Evolutionary conservation across 2,113 vertebrate species (phyloP).

Genomic region (Syrrhaptes paradoxus): DNA sequence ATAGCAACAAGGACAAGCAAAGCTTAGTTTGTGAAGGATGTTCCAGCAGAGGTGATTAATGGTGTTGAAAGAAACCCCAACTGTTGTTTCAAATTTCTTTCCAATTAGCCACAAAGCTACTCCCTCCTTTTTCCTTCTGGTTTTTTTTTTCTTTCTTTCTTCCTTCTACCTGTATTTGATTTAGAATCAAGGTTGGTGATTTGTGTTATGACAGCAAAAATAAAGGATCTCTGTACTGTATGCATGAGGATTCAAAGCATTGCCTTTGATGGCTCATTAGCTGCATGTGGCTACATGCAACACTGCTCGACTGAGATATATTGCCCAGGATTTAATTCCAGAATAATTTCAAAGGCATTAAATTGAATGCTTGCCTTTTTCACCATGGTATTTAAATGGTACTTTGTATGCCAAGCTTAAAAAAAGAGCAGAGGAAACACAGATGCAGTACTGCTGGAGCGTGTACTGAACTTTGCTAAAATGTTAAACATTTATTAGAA

Average conservation of each 20-base stretch:
- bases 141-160: background rate
- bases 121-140: background rate
- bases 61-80: conserved; percentile 21
- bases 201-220: conserved; percentile 39
- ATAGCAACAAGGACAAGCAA: background rate
- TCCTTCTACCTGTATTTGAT: conserved; percentile 28
- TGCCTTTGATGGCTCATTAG: conserved; percentile 33
- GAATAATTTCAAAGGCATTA: conserved; percentile 64
- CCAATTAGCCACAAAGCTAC: conserved; percentile 14
- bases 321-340: conserved; percentile 46
- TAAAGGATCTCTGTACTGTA: background rate
- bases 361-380: conserved; percentile 41
- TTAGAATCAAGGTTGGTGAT: conserved; percentile 25
- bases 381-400: conserved; percentile 48
- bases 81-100: conserved; percentile 21
- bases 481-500: conserved; percentile 12
- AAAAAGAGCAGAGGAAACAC: conserved; percentile 29
- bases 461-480: conserved; percentile 31
- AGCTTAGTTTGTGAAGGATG: conserved; percentile 2
- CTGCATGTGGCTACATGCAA: conserved; percentile 29
- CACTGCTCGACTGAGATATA: conserved; percentile 26
- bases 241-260: conserved; percentile 25
- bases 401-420: conserved; percentile 21
- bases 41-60: conserved; percentile 52
- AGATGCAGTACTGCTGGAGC: conserved; percentile 16